Evolutionary conservation across 2,888 invertebrate genomes (phyloP).

Genomic region (Amorpha juglandis): DNA sequence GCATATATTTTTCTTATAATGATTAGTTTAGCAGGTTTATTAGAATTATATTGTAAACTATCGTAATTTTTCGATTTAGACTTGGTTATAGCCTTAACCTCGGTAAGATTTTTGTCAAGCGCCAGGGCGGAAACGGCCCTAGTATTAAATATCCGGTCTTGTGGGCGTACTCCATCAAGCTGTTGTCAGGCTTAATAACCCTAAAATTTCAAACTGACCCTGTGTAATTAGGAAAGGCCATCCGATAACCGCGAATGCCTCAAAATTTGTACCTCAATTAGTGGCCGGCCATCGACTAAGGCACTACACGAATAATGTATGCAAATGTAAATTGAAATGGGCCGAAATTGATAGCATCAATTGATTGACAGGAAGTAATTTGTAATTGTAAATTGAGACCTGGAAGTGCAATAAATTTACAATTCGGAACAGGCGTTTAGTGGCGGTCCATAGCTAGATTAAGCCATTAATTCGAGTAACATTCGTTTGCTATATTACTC

Average conservation of each 20-base stretch:
- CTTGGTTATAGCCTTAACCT: no score
- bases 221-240: conserved; percentile 29
- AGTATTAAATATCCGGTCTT: not conserved
- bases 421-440: conserved; percentile 9
- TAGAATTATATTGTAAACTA: no score
- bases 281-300: conserved; percentile 25
- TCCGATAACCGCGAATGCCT: conserved; percentile 31
- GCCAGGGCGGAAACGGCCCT: not conserved
- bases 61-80: no score
- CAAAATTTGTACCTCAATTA: conserved; percentile 36
- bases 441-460: conserved; percentile 4
- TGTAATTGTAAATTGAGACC: conserved; percentile 10
- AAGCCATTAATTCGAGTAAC: conserved; percentile 1
- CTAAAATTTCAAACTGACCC: conserved; percentile 25
- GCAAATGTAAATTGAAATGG: conserved; percentile 27
- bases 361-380: conserved; percentile 26
- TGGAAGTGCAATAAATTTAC: conserved; percentile 21
- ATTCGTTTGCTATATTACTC: conserved; percentile 13
- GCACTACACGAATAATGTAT: conserved; percentile 26
- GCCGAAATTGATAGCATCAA: conserved; percentile 25
- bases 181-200: conserved; percentile 13
- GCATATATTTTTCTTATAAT: no score
- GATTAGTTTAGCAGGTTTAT: no score
- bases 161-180: not conserved
- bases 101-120: not conserved